Evolutionary conservation across 2,888 invertebrate species (phyloP).

Genomic region (Leptura quadrifasciata): DNA sequence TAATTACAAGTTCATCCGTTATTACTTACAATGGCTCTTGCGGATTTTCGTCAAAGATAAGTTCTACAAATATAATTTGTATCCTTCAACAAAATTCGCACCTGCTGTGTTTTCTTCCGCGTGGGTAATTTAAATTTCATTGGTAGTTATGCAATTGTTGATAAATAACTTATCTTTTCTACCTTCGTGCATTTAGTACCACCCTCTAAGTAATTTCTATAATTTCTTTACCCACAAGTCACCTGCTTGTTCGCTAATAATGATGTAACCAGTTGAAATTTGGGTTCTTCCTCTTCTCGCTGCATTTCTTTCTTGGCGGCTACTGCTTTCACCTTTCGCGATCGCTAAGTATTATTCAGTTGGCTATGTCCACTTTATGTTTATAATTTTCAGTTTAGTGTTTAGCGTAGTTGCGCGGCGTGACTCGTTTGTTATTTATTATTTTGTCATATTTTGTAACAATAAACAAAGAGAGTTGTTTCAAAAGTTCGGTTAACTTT

Average conservation of each 20-base stretch:
- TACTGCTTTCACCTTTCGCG: slow-evolving; percentile 59
- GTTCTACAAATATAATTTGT: neutral
- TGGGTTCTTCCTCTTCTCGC: slow-evolving; percentile 50
- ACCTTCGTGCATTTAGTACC: neutral
- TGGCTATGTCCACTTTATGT: slow-evolving; percentile 45
- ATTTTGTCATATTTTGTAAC: slow-evolving; percentile 5
- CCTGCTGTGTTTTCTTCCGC: neutral
- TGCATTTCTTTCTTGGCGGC: slow-evolving; percentile 56
- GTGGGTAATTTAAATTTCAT: neutral
- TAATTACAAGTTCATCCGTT: too few relatives aligned
- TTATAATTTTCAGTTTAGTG: slow-evolving; percentile 56
- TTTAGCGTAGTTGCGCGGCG: slow-evolving; percentile 49
- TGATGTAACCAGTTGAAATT: slow-evolving; percentile 52
- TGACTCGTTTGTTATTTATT: slow-evolving; percentile 33
- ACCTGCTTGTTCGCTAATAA: neutral
- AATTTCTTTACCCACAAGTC: neutral
- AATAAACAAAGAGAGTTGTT: slow-evolving; percentile 14
- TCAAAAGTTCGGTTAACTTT: slow-evolving; percentile 9
- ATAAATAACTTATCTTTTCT: neutral
- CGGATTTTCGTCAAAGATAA: neutral
- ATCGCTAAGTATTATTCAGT: slow-evolving; percentile 37
- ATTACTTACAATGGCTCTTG: too few relatives aligned
- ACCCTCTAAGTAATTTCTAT: neutral
- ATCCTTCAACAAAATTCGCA: neutral
- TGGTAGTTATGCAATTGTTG: neutral